Base-by-base conservation (phyloP, 2,888 invertebrate genomes). In the Lissocephala sabroskyi region DNA sequence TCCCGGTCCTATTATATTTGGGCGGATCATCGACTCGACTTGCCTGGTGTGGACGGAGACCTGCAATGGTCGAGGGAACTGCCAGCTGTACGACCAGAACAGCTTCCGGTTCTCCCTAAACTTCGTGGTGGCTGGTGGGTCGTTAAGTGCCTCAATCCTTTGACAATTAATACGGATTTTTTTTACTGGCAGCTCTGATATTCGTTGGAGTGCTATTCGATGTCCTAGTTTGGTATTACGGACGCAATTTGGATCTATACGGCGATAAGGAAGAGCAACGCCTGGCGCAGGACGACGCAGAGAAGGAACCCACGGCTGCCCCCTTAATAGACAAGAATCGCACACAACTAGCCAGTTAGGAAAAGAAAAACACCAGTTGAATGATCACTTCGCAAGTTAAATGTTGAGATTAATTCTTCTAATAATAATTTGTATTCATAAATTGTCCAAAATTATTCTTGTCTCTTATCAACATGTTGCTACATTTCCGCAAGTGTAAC, bases 31-130 rank as follows among this genome's bases (percentile, higher is more conserved):
- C 67, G 91, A 91, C 77, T 87, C 87, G 9, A 87, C 90, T 0
- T 91, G 91, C 57, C 70, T 90, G 29, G 86, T 90, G 16, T 91
- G 91, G 91, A 89, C 89, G 26, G 84, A 88, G 44, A 87, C 87
- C 4, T 91, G 91, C 65, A 88, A 87, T 1, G 83, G 84, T 16
- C 86, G 82, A 29, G 90, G 90, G 7, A 89, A 90, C 65, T 91
- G 91, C 59, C 90, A 90, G 86, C 80, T 90, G 16, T 90, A 91
- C 66, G 87, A 91, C 77, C 87, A 87, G 59, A 84, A 86, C 14
- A 84, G 85, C 28, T 89, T 91, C 70, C 85, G 90, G 18, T 85
- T 86, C 63, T 85, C 86, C 44, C 82, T 89, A 2, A 90, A 90
- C 73, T 71, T 86, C 1, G 80, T 87, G 10, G 87, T 89, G 5